phyloP scores from a whole-genome alignment of 1,140 invertebrate species.

The Delia radicum region DNA sequence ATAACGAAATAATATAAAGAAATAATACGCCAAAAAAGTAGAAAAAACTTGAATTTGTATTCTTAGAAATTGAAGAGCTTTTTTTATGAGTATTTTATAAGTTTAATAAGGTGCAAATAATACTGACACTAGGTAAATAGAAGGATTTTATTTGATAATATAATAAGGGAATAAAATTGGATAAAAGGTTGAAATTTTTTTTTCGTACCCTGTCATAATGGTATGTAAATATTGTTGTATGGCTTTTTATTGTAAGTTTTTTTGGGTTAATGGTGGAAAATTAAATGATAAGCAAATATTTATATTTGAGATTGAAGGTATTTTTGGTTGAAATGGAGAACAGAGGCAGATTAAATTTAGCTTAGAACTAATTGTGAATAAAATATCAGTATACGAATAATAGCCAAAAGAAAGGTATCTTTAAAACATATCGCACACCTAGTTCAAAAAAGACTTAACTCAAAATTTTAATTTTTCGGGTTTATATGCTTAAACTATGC shows the following conservation, averaged over 20 bases:
- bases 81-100: neutral
- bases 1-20: slow-evolving; percentile 14
- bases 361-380: too few relatives aligned
- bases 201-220: neutral
- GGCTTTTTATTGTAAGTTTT: neutral
- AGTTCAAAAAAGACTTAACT: too few relatives aligned
- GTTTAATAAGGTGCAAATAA: slow-evolving; percentile 19
- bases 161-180: neutral
- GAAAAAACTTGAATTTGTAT: neutral
- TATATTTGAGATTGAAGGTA: neutral
- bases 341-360: too few relatives aligned
- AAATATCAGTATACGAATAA: too few relatives aligned
- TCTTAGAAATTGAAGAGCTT: neutral
- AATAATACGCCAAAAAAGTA: neutral
- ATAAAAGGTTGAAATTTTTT: neutral
- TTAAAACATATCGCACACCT: too few relatives aligned
- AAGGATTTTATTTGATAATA: neutral
- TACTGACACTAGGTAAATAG: neutral
- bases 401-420: too few relatives aligned
- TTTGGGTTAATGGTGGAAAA: neutral
- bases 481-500: too few relatives aligned
- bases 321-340: too few relatives aligned
- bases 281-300: neutral
- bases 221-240: neutral
- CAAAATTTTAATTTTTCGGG: too few relatives aligned